Base-by-base conservation (phyloP, 2,888 invertebrate species). In the Petrolisthes cinctipes region DNA sequence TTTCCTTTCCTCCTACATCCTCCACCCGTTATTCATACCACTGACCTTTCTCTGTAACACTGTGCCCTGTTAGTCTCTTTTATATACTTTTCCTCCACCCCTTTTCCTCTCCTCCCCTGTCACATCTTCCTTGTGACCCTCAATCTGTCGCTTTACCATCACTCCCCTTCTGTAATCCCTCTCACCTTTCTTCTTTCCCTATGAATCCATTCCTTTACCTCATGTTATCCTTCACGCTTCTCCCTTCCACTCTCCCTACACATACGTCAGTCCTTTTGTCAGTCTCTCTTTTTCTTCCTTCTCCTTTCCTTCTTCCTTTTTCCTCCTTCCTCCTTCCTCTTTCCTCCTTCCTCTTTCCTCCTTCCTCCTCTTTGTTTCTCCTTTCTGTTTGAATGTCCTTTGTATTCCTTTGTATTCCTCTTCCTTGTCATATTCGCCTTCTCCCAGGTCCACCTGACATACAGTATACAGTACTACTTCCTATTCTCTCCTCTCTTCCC, bases 321-420 rank as follows among this genome's bases (percentile, higher is more conserved):
- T 6, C 5, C 56, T 17, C 51, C 53, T 6, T 53, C 53, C 78
- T 78, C 51, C 53, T 6, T 51, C 54, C 80, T 20, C 17, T 53
- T 11, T 80, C 80, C 17, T 53, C 20, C 78, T 51, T 20, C 51
- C 5, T 23, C 23, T 23, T 9, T 17, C 23, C 11, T 51, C 81
- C 66, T 9, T 51, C 82, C 51, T 23, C 68, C 51, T 51, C 53
- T n/a, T 82, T 56, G 51, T 82, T 37, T 71, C 83, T 53, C 37
- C 53, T 23, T 78, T 23, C 23, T n/a, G 14, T 7, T 37, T 37
- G 51, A 5, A n/a, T 79, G 37, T 9, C 61, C 61, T 61, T 61
- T 14, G 6, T 61, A 61, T 9, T 14, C 61, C 14, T 61, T 61
- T 14, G 7, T 61, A 6, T 9, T 82, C 82, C 23, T 51, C 54